Evolutionary conservation across 2,888 invertebrate species (phyloP).

Genomic region (Zaprionus lineosus): DNA sequence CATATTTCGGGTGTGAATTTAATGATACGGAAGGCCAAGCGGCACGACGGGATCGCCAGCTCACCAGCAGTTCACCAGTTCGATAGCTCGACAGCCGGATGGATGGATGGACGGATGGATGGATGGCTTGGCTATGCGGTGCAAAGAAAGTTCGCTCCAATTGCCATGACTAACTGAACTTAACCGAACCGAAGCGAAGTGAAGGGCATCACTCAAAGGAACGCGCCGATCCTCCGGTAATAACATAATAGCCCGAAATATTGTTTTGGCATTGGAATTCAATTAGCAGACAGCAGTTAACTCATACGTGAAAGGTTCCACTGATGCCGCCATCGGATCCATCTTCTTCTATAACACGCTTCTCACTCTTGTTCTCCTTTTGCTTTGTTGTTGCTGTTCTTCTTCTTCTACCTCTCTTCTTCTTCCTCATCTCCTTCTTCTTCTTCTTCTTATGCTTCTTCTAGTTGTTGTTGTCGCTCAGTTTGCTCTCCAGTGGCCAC

Average conservation of each 20-base stretch:
- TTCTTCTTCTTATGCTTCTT: constrained; percentile 1
- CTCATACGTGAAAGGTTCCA: constrained; percentile 52
- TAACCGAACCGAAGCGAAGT: too few relatives aligned
- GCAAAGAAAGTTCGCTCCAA: constrained; percentile 66
- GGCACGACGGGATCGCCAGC: constrained; percentile 31
- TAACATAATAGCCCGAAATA: constrained; percentile 77
- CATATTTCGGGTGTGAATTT: constrained; percentile 70
- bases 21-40: constrained; percentile 56
- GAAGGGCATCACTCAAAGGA: constrained; percentile 53
- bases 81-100: neutral
- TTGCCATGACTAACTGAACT: constrained; percentile 47
- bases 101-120: neutral
- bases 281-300: constrained; percentile 59
- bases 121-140: constrained; percentile 16
- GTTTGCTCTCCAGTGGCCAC: constrained; percentile 35
- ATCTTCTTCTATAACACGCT: too few relatives aligned
- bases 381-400: neutral
- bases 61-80: too few relatives aligned
- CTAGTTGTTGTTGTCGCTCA: neutral
- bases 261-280: constrained; percentile 75
- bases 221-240: constrained; percentile 51
- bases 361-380: constrained; percentile 4
- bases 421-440: neutral
- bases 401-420: constrained; percentile 2
- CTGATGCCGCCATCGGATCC: constrained; percentile 8